Conservation (phyloP, 2,113 vertebrate genomes). For the Hippocampus guttulatus region DNA sequence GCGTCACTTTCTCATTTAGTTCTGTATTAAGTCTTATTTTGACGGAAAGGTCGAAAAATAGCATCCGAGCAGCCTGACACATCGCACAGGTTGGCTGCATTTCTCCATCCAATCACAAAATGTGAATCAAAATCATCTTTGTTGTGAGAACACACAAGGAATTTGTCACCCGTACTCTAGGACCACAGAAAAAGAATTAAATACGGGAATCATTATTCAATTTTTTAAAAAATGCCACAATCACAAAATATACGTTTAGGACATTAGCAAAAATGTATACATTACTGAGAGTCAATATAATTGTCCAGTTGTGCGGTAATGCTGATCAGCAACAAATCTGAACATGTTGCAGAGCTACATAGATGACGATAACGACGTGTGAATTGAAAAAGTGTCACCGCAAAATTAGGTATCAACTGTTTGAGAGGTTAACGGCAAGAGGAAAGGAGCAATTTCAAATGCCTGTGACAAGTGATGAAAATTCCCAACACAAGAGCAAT, state of each 20-base stretch:
- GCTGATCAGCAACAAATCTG: background rate
- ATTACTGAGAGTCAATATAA: background rate
- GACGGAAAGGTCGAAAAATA: conserved; percentile 2
- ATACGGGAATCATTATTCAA: no score
- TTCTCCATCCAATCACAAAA: background rate
- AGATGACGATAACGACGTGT: no score
- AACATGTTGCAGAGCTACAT: background rate
- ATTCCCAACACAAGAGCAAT: background rate
- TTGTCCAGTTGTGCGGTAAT: background rate
- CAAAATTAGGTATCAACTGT: background rate
- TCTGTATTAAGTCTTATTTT: conserved; percentile 1
- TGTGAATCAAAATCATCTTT: background rate
- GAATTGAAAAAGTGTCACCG: background rate
- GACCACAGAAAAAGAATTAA: no score
- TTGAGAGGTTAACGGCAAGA: background rate
- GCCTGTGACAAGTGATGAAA: background rate
- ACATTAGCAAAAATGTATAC: background rate
- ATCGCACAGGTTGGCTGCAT: background rate
- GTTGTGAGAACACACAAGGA: background rate
- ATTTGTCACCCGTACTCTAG: background rate
- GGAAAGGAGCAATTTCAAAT: background rate
- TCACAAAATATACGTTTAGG: background rate
- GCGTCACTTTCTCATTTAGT: background rate
- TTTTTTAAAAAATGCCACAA: no score
- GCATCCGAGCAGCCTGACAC: background rate